Evolutionary conservation across 2,888 invertebrate genomes (phyloP).

Genomic region (Agriopis aurantiaria): DNA sequence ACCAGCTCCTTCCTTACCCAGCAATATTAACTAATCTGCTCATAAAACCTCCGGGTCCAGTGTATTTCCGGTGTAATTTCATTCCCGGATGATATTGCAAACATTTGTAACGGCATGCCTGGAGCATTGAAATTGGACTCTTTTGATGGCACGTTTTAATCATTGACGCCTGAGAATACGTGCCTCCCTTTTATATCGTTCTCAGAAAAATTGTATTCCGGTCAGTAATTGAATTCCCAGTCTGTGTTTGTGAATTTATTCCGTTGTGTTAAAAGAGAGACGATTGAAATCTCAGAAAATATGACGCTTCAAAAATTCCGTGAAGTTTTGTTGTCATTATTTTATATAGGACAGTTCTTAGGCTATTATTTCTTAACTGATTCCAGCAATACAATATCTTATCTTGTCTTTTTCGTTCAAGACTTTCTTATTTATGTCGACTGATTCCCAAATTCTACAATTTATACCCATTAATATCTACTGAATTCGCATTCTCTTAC

Average conservation of each 20-base stretch:
- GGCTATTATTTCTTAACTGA: constrained; percentile 2
- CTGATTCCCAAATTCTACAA: no score
- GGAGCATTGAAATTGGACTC: constrained; percentile 34
- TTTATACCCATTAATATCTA: no score
- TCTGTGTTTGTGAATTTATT: constrained; percentile 13
- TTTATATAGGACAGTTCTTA: not conserved
- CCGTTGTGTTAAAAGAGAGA: constrained; percentile 7
- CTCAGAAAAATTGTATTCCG: constrained; percentile 34
- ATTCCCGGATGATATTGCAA: constrained; percentile 35
- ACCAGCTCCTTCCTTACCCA: constrained; percentile 15
- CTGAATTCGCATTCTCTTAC: no score
- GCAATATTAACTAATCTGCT: constrained; percentile 32
- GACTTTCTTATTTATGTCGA: not conserved
- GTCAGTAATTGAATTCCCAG: constrained; percentile 39
- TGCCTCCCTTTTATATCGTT: constrained; percentile 26
- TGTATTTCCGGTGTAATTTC: constrained; percentile 36
- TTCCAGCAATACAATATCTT: not conserved
- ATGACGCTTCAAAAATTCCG: not conserved
- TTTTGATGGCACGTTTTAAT: constrained; percentile 36
- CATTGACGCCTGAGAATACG: constrained; percentile 31
- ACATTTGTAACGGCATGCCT: constrained; percentile 30
- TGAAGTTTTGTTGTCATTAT: constrained; percentile 7
- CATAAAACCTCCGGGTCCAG: constrained; percentile 24
- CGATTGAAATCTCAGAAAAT: constrained; percentile 20
- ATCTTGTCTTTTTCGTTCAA: not conserved